Percentiles rank a stretch among this genome's conserved stretches.
phyloP scores from a whole-genome alignment of 2,113 vertebrate species.

The Cebidichthys violaceus region DNA sequence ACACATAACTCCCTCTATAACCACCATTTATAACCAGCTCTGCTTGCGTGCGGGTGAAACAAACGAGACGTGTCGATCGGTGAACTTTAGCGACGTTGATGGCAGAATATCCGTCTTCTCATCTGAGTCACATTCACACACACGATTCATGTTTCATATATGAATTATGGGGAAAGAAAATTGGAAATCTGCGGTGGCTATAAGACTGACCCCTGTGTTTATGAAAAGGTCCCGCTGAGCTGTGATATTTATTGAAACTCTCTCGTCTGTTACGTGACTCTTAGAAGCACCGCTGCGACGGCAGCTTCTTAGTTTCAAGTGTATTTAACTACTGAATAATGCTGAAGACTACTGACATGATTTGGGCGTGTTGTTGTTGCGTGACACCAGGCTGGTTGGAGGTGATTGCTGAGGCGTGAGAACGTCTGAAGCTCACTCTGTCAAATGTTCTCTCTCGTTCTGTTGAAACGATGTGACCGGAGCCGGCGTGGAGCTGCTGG shows the following conservation, averaged over 20 bases:
- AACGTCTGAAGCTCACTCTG: constrained; percentile 16
- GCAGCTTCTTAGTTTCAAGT: constrained; percentile 27
- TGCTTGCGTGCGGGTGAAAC: not conserved
- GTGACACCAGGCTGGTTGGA: no score
- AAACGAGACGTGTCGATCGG: not conserved
- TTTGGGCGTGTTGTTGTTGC: constrained; percentile 25
- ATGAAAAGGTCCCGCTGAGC: not conserved
- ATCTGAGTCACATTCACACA: not conserved
- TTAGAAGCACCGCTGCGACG: constrained; percentile 18
- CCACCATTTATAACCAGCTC: no score
- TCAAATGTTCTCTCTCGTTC: constrained; percentile 32
- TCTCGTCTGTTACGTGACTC: not conserved
- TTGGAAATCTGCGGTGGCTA: not conserved
- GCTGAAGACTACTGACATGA: constrained; percentile 61
- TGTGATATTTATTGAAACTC: not conserved
- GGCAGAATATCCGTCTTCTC: not conserved
- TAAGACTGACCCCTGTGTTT: not conserved
- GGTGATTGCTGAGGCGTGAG: no score
- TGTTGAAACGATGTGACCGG: not conserved
- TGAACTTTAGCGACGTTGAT: not conserved
- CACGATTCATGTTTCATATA: not conserved
- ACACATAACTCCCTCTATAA: not conserved
- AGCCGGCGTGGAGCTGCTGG: not conserved
- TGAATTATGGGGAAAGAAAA: not conserved
- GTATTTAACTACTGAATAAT: constrained; percentile 8